These are phyloP conservation scores for Callinectes sapidus DNA, from an alignment of 2,888 invertebrate genomes.

Conservation along the genomic window DNA sequence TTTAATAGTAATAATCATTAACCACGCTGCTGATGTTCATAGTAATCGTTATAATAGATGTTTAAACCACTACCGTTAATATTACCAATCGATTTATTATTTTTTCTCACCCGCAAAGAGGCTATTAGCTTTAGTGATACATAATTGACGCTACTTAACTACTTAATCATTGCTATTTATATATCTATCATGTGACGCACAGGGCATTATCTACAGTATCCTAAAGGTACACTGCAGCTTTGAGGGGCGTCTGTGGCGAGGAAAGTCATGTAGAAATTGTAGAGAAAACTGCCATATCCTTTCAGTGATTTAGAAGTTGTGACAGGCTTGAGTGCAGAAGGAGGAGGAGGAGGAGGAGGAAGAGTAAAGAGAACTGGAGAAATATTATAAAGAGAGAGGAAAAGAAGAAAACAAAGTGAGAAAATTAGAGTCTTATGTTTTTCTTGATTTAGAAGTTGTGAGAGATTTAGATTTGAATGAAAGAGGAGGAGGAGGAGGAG, in stretches of 20 bases:
- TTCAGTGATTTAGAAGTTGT: too few species aligned
- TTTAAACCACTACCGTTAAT: background rate
- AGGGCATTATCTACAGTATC: background rate
- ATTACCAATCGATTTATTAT: background rate
- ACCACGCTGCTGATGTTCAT: background rate
- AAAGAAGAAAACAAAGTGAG: too few species aligned
- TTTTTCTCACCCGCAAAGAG: background rate
- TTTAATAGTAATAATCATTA: background rate
- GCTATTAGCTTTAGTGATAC: background rate
- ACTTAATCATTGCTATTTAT: background rate
- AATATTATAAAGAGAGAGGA: too few species aligned
- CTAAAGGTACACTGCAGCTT: background rate
- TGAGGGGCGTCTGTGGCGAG: background rate
- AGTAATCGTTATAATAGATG: background rate
- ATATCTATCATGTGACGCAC: background rate
- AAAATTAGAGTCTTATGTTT: background rate
- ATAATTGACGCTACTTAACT: background rate
- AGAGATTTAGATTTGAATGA: too few species aligned
- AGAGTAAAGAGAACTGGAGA: too few species aligned
- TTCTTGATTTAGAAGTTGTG: too few species aligned
- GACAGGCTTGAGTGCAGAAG: too few species aligned
- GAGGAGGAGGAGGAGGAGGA: background rate
- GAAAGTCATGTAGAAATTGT: too few species aligned
- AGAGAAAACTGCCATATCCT: too few species aligned
- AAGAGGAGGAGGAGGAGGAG: too few species aligned